Base-by-base conservation (phyloP, 2,888 invertebrate genomes). In the Osmoderma eremita region DNA sequence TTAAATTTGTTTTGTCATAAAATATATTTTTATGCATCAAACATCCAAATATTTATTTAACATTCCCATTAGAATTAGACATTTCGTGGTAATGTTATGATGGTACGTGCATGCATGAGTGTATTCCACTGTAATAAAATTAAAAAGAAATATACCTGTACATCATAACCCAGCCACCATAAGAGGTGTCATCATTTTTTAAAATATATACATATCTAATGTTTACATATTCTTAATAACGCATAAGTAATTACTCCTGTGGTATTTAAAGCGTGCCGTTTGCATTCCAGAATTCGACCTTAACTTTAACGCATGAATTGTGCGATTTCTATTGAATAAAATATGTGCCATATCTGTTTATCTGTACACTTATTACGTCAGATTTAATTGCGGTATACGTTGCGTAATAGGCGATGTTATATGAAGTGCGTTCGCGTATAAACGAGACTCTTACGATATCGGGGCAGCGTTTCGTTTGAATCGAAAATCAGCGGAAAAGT, bases 211-310 rank as follows among this genome's bases (percentile, higher is more conserved):
- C 24, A 24, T 41, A 45, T 48, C 30, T 61, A 45, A 45, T 48
- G 30, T 45, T 45, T 61, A 24, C 30, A n/a, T 45, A 24, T 45
- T 61, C 12, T 30, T 8, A 24, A 13, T 61, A 61, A 45, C 30
- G 45, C 45, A 61, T 45, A 61, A 61, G 45, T 61, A 61, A 61
- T 61, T 61, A 36, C 45, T 15, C 17, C 12, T 17, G 30, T 61
- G 58, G 36, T 61, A 61, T 61, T 61, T 61, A 45, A 61, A 61
- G 58, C 58, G 45, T 61, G 58, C 58, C 42, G 45, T 36, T 61
- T 61, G 58, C 45, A 61, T 61, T 61, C 58, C 58, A 61, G 58
- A 61, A 61, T 61, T 61, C 58, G 58, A 61, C 58, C 58, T 61
- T 61, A 61, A 61, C 58, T 61, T 48, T 12, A 61, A 61, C 45